A percentile compares a stretch with the other conserved stretches of the same genome.
Conservation (phyloP, 2,113 vertebrate species). For the Heterotis niloticus region DNA sequence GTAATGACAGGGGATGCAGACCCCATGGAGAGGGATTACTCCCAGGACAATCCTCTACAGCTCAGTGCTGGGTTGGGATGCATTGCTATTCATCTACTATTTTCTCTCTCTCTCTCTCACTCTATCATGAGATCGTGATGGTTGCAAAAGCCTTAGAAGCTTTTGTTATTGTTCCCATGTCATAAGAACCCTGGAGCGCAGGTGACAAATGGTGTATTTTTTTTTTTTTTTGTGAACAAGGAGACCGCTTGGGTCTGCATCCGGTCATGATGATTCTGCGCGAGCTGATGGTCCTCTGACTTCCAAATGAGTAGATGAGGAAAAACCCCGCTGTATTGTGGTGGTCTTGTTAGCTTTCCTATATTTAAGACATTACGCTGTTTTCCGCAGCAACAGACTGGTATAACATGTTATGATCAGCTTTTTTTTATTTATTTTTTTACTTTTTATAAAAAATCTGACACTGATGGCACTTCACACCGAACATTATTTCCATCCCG, state of each 20-base stretch:
- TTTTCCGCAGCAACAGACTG: background rate
- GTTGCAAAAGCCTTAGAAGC: slow-evolving; percentile 51
- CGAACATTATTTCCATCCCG: background rate
- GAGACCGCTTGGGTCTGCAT: slow-evolving; percentile 56
- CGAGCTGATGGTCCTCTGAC: slow-evolving; percentile 56
- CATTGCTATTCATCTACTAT: slow-evolving; percentile 60
- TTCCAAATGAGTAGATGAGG: slow-evolving; percentile 15
- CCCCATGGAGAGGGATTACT: slow-evolving; percentile 73
- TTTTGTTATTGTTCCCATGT: slow-evolving; percentile 43
- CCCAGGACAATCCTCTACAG: slow-evolving; percentile 56
- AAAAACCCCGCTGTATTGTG: background rate
- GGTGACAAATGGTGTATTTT: slow-evolving; percentile 59
- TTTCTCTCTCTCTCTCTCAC: slow-evolving; percentile 41
- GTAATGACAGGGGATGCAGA: slow-evolving; percentile 68
- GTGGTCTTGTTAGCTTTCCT: background rate
- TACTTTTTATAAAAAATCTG: background rate
- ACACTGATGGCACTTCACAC: background rate
- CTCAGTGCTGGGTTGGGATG: slow-evolving; percentile 62
- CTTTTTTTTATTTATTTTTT: background rate
- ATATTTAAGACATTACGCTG: background rate
- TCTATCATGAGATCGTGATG: slow-evolving; percentile 54
- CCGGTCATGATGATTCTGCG: slow-evolving; percentile 52
- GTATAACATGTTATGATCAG: slow-evolving; percentile 5
- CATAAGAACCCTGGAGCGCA: slow-evolving; percentile 46
- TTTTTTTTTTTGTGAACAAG: slow-evolving; percentile 46